Conservation (phyloP, 2,113 vertebrate genomes). For the Todiramphus saurophagus region DNA sequence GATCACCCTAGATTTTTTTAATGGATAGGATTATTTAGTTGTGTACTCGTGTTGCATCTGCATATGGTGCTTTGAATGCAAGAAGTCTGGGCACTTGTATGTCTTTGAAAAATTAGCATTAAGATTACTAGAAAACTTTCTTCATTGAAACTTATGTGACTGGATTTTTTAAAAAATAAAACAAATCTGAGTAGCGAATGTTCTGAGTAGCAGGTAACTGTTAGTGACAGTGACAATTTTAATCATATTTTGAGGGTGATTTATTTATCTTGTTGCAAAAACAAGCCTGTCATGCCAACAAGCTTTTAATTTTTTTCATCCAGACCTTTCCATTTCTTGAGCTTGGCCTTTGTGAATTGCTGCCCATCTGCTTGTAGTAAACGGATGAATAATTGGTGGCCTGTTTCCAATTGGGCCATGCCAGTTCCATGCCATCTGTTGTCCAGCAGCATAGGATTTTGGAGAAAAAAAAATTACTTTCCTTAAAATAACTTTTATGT, state of each 20-base stretch:
- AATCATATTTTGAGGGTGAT: conserved; percentile 22
- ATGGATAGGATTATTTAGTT: not conserved
- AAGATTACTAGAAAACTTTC: not conserved
- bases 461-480: conserved; percentile 39
- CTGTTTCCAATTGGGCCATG: conserved; percentile 34
- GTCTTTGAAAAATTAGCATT: not conserved
- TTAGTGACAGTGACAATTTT: conserved; percentile 8
- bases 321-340: conserved; percentile 63
- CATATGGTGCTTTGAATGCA: not conserved
- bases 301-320: conserved; percentile 57
- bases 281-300: conserved; percentile 5
- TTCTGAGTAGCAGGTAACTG: not conserved
- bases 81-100: not conserved
- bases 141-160: not conserved
- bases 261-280: conserved; percentile 44
- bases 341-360: conserved; percentile 59
- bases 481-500: conserved; percentile 42
- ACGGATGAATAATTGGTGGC: conserved; percentile 62
- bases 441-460: conserved; percentile 17
- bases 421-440: conserved; percentile 70
- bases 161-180: not conserved
- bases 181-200: not conserved
- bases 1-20: not conserved
- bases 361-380: conserved; percentile 75
- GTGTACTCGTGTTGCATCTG: not conserved